phyloP scores from a whole-genome alignment of 2,113 vertebrate species.

The Notothenia coriiceps region DNA sequence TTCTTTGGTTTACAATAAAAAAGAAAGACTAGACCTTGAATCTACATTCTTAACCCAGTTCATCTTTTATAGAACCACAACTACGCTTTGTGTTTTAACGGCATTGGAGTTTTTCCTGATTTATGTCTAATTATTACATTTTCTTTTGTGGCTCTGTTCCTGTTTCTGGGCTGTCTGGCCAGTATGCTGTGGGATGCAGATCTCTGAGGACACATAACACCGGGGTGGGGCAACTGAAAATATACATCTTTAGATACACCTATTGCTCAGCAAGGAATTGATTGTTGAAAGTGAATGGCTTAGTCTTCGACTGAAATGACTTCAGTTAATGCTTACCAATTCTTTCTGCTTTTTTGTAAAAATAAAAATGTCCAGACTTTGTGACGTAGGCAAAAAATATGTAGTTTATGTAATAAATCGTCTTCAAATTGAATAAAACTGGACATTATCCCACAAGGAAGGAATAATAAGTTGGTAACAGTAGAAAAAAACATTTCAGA shows the following conservation, averaged over 20 bases:
- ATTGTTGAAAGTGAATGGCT: not conserved
- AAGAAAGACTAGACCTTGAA: not conserved
- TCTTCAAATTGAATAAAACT: not conserved
- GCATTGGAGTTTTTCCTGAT: slow-evolving; percentile 5
- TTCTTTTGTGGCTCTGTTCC: slow-evolving; percentile 28
- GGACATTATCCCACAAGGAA: not conserved
- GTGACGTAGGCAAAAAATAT: not conserved
- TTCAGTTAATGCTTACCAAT: not conserved
- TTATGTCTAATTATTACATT: not conserved
- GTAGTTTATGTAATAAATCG: not conserved
- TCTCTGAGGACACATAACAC: slow-evolving; percentile 63
- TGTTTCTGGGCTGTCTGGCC: slow-evolving; percentile 63
- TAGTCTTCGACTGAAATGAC: not conserved
- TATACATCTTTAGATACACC: slow-evolving; percentile 27
- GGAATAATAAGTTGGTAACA: not conserved
- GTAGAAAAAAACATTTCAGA: not conserved
- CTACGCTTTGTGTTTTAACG: not conserved
- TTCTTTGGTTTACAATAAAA: not conserved
- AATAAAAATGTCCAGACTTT: not conserved
- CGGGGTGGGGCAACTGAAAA: slow-evolving; percentile 72
- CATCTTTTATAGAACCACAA: not conserved
- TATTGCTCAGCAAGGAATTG: not conserved
- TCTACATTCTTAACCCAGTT: not conserved
- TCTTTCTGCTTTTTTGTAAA: not conserved
- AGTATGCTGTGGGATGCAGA: slow-evolving; percentile 66